Conservation (phyloP, 2,888 invertebrate genomes). For the Aphidius colemani region DNA sequence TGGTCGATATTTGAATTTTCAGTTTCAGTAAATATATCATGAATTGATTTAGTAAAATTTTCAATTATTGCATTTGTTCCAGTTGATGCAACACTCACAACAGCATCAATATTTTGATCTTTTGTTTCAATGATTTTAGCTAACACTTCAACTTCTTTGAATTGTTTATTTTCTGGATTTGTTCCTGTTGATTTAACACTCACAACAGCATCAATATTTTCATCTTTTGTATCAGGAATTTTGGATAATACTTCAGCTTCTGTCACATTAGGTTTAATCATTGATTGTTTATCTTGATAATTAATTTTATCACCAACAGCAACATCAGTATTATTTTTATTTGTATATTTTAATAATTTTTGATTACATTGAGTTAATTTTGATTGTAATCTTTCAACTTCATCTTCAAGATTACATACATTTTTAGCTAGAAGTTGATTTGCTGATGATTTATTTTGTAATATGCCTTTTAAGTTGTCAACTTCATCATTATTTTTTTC, state of each 20-base stretch:
- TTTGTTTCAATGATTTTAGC: slow-evolving; percentile 1
- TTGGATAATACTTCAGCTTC: background rate
- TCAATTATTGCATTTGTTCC: background rate
- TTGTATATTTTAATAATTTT: slow-evolving; percentile 6
- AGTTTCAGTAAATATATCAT: too few species aligned
- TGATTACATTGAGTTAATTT: slow-evolving; percentile 59
- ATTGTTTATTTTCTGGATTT: background rate
- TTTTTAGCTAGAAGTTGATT: slow-evolving; percentile 62
- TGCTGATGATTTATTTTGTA: slow-evolving; percentile 66
- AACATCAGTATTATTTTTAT: slow-evolving; percentile 5
- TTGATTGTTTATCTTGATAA: slow-evolving; percentile 5
- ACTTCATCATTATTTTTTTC: slow-evolving; percentile 41
- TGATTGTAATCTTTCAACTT: slow-evolving; percentile 66
- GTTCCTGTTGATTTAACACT: slow-evolving; percentile 11
- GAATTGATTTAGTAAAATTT: background rate
- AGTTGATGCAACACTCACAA: slow-evolving; percentile 3
- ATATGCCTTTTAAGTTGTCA: slow-evolving; percentile 61
- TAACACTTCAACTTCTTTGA: background rate
- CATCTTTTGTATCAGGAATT: slow-evolving; percentile 3
- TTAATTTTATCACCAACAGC: slow-evolving; percentile 6
- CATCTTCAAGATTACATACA: slow-evolving; percentile 60
- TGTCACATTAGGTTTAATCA: background rate
- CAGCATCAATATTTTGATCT: slow-evolving; percentile 15
- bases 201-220: slow-evolving; percentile 12
- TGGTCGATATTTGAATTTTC: too few species aligned